Conservation (phyloP, 2,797 vertebrate species). For the Glossophaga mutica region DNA sequence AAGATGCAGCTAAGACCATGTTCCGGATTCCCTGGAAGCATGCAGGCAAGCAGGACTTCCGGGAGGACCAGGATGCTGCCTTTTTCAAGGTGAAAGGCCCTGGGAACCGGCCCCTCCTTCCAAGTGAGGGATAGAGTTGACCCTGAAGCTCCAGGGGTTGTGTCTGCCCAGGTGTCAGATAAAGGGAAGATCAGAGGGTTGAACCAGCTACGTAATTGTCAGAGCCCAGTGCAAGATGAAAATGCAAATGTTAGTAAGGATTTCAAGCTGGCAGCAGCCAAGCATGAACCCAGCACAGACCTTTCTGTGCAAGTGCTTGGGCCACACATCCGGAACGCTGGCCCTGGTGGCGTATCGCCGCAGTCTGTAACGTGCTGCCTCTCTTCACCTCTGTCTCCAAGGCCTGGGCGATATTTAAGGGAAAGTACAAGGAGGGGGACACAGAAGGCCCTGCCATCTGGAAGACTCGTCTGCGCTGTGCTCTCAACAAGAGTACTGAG, state of each 20-base stretch:
- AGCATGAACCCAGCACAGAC: not conserved
- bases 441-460: constrained; percentile 85
- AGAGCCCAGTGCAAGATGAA: not conserved
- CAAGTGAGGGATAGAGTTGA: not conserved
- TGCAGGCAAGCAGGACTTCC: constrained; percentile 92
- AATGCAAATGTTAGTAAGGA: not conserved
- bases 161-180: not conserved
- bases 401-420: constrained; percentile 92
- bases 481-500: constrained; percentile 92
- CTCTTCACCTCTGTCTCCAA: constrained; percentile 50
- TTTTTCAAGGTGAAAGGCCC: constrained; percentile 88
- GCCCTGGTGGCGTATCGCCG: not conserved
- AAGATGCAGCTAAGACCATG: constrained; percentile 87
- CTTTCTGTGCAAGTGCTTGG: not conserved
- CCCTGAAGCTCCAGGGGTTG: not conserved
- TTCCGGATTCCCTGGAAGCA: constrained; percentile 96
- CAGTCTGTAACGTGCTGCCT: not conserved
- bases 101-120: not conserved
- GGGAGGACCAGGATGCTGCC: constrained; percentile 90
- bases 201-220: not conserved
- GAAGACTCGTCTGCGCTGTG: constrained; percentile 94
- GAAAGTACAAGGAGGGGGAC: constrained; percentile 81
- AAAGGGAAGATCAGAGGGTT: not conserved
- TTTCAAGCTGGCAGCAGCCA: not conserved
- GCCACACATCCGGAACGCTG: fast-evolving